Evolutionary conservation across 2,113 vertebrate genomes (phyloP).

Genomic region (Octodon degus): DNA sequence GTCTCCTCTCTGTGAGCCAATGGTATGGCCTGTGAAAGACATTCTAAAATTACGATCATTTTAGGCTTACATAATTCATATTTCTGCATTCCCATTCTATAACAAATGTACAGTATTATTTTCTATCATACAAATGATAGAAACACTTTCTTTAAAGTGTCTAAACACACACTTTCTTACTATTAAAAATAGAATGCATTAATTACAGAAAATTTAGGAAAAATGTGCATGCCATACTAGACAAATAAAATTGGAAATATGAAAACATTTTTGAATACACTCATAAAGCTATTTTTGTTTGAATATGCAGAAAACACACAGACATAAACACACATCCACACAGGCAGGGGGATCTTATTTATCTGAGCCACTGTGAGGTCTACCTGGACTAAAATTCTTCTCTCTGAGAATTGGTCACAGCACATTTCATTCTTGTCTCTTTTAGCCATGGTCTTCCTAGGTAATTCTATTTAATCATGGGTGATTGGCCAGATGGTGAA

Average conservation of each 20-base stretch:
- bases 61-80: background rate
- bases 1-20: background rate
- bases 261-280: background rate
- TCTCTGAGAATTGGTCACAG: background rate
- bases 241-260: background rate
- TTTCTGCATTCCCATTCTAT: background rate
- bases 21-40: background rate
- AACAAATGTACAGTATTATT: background rate
- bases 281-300: background rate
- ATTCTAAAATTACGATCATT: background rate
- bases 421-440: background rate
- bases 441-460: background rate
- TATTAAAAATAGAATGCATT: background rate
- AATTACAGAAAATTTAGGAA: background rate
- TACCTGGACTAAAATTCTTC: background rate
- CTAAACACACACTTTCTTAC: background rate
- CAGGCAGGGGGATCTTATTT: background rate
- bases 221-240: background rate
- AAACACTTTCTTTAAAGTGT: no score
- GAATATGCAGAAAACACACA: background rate
- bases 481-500: background rate
- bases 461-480: background rate
- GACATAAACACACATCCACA: background rate
- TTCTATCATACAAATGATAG: background rate
- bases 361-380: background rate